Base-by-base conservation (phyloP, 1,140 invertebrate genomes). In the Drosophila sproati region DNA sequence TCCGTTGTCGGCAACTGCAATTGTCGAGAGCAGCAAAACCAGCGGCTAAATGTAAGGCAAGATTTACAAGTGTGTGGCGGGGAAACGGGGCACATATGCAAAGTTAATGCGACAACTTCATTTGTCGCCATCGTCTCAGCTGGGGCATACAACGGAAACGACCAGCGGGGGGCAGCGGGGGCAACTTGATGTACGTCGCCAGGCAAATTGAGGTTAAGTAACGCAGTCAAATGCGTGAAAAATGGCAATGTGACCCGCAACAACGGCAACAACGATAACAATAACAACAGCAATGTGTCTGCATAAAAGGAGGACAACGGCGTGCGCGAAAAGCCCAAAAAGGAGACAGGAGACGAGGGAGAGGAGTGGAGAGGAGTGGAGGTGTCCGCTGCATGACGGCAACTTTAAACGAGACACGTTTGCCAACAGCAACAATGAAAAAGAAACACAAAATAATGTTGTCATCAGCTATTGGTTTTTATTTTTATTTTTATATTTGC, bases 141-240 rank as follows among this genome's bases (percentile, higher is more conserved):
- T 51, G 66, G 72, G 72, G 57, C 57, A 71, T 7, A 55, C 77
- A 83, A 80, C 81, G 81, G 81, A 79, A 88, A 88, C 57, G 52
- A 32, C 78, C 41, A 34, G 4, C 10, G 10, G 31, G 48, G 60
- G 61, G 47, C 62, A 39, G 66, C 57, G 62, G 60, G 39, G 55
- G 50, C 29, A 64, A 61, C 59, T 64, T 51, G 72, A 35, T 20
- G 74, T 80, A 85, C 85, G 85, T 88, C 71, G 85, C 62, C 70
- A 55, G 51, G 59, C 71, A 70, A 88, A 88, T 88, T 85, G 85
- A 81, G 85, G 85, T 81, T 88, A 88, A 88, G 85, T 88, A 90
- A 88, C 76, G 85, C 85, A 89, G 80, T 80, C 85, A 85, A 89
- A 89, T 89, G 86, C 78, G 85, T 88, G 85, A 85, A 89, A 89